These are phyloP conservation scores for Antennarius striatus DNA, from an alignment of 2,113 vertebrate genomes.

Conservation along the genomic window DNA sequence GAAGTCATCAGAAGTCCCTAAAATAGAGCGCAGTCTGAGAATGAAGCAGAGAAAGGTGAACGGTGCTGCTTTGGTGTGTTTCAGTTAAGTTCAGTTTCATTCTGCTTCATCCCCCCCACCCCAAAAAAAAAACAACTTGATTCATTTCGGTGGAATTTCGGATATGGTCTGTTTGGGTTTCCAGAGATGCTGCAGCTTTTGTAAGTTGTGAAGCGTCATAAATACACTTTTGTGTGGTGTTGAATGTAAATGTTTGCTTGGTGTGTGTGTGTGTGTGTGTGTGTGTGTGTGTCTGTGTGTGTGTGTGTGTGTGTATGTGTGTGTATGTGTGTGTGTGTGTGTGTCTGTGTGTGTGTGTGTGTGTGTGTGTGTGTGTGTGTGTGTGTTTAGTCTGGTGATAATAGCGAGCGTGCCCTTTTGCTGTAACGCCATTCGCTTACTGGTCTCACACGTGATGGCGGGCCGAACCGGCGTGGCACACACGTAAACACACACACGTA, in stretches of 20 bases:
- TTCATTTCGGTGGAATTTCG: slow-evolving; percentile 40
- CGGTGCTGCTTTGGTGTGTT: slow-evolving; percentile 26
- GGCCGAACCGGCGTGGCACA: neutral
- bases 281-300: no score
- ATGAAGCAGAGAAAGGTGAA: slow-evolving; percentile 68
- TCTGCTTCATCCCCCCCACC: slow-evolving; percentile 27
- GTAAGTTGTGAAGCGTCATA: slow-evolving; percentile 54
- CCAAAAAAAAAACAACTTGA: slow-evolving; percentile 16
- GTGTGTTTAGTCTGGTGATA: slow-evolving; percentile 57
- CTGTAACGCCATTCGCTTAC: slow-evolving; percentile 24
- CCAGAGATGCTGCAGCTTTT: slow-evolving; percentile 51
- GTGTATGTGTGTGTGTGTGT: no score
- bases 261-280: no score
- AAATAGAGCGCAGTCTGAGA: slow-evolving; percentile 70
- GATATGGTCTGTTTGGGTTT: slow-evolving; percentile 46
- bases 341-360: no score
- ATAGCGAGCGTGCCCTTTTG: slow-evolving; percentile 40
- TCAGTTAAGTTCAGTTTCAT: slow-evolving; percentile 23
- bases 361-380: neutral
- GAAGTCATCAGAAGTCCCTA: slow-evolving; percentile 69
- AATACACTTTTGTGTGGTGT: slow-evolving; percentile 56
- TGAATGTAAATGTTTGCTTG: slow-evolving; percentile 65
- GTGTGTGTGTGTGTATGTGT: no score
- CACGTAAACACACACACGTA: neutral
- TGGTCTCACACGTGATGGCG: neutral